Conservation (phyloP, 2,113 vertebrate genomes). For the Psephotus haematonotus region DNA sequence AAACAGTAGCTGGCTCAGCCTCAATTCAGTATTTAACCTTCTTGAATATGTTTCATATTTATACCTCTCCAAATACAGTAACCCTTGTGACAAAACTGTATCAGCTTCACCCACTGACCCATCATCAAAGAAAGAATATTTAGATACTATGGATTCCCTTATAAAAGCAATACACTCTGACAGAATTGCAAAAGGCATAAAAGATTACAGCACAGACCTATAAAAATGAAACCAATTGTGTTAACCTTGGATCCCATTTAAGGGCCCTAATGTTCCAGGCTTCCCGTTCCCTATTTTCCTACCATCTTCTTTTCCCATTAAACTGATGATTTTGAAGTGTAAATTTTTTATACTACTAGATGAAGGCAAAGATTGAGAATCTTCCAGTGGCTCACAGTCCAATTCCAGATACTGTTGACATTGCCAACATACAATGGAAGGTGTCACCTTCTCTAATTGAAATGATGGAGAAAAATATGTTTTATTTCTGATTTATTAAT, state of each 20-base stretch:
- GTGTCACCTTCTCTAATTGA: not conserved
- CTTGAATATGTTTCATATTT: not conserved
- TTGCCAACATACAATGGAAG: not conserved
- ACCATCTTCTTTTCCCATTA: not conserved
- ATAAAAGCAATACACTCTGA: not conserved
- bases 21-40: not conserved
- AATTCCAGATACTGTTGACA: not conserved
- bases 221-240: not conserved
- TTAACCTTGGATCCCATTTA: not conserved
- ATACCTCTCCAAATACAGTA: not conserved
- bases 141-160: not conserved
- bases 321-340: not conserved
- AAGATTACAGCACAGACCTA: not conserved
- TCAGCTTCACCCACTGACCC: not conserved
- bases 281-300: not conserved
- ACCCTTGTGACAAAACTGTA: not conserved
- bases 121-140: not conserved
- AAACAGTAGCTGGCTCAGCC: not conserved
- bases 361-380: not conserved
- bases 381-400: not conserved
- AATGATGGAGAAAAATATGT: not conserved
- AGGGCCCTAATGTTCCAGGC: not conserved
- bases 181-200: not conserved
- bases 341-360: not conserved
- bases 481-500: not conserved